Evolutionary conservation across 2,797 vertebrate species (phyloP), one percentile per base, ranked within the genome.

Genomic region (Sebastes taczanowskii): DNA sequence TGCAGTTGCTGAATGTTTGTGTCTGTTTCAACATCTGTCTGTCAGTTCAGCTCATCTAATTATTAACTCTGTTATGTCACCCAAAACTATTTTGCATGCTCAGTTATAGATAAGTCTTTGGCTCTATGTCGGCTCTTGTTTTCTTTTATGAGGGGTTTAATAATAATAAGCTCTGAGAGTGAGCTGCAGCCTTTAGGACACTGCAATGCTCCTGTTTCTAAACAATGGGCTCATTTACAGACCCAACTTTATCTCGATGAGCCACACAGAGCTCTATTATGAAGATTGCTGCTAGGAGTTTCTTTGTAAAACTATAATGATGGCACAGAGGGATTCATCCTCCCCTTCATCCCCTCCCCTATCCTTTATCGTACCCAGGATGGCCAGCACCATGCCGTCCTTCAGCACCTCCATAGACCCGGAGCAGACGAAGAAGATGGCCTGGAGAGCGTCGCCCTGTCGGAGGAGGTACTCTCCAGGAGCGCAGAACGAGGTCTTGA

Each of bases 391-490:
- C 90, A 97, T 98, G 94, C 96, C 96, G 71, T 99, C 97, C 88
- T 98, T 99, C 63, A 99, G 96, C 71, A 99, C 98, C 93, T 99
- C 98, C 98, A 99, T 99, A 89, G 98, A 99, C 66, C 98, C 98
- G 2, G 98, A 99, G 94, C 98, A 99, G 74, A 99, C 98, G 22
- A 99, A 98, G 92, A 98, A 99, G 94, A 99, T 97, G 46, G 98
- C 98, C 92, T 99, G 98, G 82, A 99, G 94, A 52, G 98, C 98
- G 14, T 99, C 98, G 29, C 98, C 98, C 91, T 99, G 98, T 18
- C 98, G 96, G 27, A 99, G 96, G 74, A 99, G 97, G 92, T 97
- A 99, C 93, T 99, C 98, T 81, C 98, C 98, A 0, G 98, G 98
- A 81, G 98, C 98, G 71, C 98, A 99, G 94, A 99, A 99, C 59